Evolutionary conservation across 2,113 vertebrate species (phyloP).

Genomic region (Chlamydotis undulata): DNA sequence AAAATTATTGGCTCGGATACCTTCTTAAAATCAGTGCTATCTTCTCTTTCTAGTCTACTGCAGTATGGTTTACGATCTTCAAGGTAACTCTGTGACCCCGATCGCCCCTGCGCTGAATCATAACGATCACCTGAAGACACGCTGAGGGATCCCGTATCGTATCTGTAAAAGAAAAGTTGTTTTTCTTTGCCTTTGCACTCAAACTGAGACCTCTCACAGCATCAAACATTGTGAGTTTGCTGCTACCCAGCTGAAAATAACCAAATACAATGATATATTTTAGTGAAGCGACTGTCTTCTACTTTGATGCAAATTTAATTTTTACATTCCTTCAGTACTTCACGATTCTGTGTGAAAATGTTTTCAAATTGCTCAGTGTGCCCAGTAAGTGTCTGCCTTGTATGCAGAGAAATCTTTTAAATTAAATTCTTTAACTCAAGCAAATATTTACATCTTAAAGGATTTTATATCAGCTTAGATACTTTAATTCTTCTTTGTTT

Average conservation of each 20-base stretch:
- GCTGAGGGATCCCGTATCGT: slow-evolving; percentile 76
- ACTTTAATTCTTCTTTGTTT: not conserved
- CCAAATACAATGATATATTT: not conserved
- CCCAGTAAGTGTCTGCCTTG: not conserved
- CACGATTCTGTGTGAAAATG: not conserved
- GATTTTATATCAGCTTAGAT: not conserved
- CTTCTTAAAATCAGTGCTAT: slow-evolving; percentile 96
- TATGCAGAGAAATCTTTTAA: not conserved
- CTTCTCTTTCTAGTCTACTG: slow-evolving; percentile 90
- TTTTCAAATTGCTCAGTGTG: not conserved
- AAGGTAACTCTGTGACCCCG: slow-evolving; percentile 77
- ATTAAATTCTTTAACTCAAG: not conserved
- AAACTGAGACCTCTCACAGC: not conserved
- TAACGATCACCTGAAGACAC: slow-evolving; percentile 82
- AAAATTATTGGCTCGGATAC: slow-evolving; percentile 66
- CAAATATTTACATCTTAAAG: not conserved
- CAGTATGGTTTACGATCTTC: slow-evolving; percentile 88
- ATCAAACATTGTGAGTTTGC: not conserved
- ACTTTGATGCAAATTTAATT: not conserved
- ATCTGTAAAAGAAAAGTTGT: slow-evolving; percentile 72
- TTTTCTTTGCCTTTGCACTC: not conserved
- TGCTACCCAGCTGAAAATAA: not conserved
- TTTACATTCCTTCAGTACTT: not conserved
- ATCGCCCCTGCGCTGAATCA: slow-evolving; percentile 80
- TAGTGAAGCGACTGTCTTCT: not conserved